Evolutionary conservation across 2,797 vertebrate species (phyloP).

Genomic region (Microhierax caerulescens): DNA sequence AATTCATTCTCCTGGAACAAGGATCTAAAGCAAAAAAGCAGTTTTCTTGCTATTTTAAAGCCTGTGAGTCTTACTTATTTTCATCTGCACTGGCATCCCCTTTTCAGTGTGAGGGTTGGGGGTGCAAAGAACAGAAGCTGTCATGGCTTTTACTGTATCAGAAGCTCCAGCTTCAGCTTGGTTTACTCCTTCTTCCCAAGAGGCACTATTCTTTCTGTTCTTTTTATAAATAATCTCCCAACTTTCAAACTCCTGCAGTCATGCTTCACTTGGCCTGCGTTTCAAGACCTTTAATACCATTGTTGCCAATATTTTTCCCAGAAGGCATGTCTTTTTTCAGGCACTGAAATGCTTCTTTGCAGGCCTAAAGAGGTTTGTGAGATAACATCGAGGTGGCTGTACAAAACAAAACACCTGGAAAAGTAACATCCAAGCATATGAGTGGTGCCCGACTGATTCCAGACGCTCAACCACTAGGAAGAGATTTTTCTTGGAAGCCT

Average conservation of each 20-base stretch:
- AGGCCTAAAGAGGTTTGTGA: not conserved
- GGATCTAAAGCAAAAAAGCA: not conserved
- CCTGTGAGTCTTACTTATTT: not conserved
- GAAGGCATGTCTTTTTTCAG: not conserved
- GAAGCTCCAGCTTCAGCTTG: not conserved
- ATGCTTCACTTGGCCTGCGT: not conserved
- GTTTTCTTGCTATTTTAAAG: not conserved
- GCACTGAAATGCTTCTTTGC: not conserved
- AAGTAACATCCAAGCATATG: not conserved
- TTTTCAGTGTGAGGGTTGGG: accelerated
- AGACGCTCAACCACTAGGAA: not conserved
- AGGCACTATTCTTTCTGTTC: not conserved
- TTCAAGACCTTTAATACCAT: not conserved
- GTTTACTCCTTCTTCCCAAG: not conserved
- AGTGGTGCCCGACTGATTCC: not conserved
- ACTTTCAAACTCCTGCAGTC: not conserved
- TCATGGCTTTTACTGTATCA: not conserved
- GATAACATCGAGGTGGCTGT: not conserved
- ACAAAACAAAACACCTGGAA: not conserved
- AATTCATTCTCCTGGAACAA: not conserved
- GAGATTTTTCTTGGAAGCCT: not conserved
- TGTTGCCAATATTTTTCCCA: not conserved
- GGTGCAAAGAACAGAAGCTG: not conserved
- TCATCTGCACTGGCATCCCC: not conserved
- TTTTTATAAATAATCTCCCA: not conserved